Percentiles rank a stretch among this genome's conserved stretches.
These are phyloP conservation scores for Hypanus sabinus DNA, from an alignment of 2,113 vertebrate genomes.

Conservation along the genomic window DNA sequence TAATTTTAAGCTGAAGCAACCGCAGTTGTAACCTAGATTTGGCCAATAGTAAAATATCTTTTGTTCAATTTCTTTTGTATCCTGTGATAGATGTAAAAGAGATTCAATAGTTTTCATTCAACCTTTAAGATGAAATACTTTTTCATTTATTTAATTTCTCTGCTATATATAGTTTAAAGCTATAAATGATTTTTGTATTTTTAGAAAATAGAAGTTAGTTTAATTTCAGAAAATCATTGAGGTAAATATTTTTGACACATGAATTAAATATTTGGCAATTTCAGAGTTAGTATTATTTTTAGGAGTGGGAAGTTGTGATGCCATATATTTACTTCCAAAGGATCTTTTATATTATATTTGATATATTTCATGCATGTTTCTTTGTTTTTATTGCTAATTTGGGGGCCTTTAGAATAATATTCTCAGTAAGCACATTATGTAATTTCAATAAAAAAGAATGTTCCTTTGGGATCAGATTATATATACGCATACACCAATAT, in stretches of 20 bases:
- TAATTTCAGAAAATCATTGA: neutral
- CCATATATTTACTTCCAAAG: neutral
- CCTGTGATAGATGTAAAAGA: neutral
- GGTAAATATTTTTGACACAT: neutral
- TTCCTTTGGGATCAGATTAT: neutral
- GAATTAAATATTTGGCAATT: neutral
- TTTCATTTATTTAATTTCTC: neutral
- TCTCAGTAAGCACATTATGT: neutral
- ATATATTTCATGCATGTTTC: constrained; percentile 19
- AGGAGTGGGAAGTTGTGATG: neutral
- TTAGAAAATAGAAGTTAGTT: neutral
- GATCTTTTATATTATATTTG: neutral
- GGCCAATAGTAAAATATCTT: neutral
- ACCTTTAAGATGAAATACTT: neutral
- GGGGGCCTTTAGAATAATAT: constrained; percentile 8
- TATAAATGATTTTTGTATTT: neutral
- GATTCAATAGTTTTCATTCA: neutral
- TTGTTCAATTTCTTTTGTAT: neutral
- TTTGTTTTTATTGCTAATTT: neutral
- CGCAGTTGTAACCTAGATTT: neutral
- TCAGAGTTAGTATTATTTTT: neutral
- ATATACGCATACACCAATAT: neutral
- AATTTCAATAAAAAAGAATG: neutral
- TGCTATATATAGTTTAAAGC: neutral
- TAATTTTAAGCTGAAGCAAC: neutral